Percentiles rank a stretch among this genome's conserved stretches.
phyloP scores from a whole-genome alignment of 2,797 vertebrate genomes.

The Geotrypetes seraphini region DNA sequence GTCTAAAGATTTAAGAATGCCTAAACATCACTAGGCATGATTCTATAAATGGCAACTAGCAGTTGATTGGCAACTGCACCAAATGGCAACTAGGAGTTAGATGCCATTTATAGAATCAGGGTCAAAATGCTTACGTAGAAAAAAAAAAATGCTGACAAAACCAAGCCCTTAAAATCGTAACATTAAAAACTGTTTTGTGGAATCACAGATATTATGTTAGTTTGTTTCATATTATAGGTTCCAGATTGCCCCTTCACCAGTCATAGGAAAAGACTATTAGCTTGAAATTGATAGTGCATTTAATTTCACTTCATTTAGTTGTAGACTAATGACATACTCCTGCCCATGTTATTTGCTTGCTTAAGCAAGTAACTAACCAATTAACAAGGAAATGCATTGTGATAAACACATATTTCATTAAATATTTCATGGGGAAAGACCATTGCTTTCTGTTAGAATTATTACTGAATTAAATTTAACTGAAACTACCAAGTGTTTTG shows the following conservation, averaged over 20 bases:
- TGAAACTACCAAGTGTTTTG: too few species aligned
- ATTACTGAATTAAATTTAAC: not conserved
- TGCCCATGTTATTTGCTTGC: conserved; percentile 13
- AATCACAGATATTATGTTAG: fast-evolving
- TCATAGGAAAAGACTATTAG: conserved; percentile 2
- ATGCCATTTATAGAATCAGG: too few species aligned
- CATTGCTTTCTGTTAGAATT: not conserved
- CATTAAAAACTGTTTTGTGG: too few species aligned
- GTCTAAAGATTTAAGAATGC: too few species aligned
- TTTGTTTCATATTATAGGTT: not conserved
- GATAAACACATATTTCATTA: conserved; percentile 16
- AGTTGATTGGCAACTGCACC: too few species aligned
- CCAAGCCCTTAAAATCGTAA: too few species aligned
- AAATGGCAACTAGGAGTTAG: too few species aligned
- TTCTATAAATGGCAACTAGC: too few species aligned
- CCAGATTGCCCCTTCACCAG: not conserved
- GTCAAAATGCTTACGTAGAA: too few species aligned
- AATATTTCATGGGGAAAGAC: not conserved
- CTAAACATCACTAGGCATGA: too few species aligned
- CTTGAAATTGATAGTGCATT: conserved; percentile 12
- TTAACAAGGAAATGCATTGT: conserved; percentile 8
- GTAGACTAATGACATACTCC: conserved; percentile 9
- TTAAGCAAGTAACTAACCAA: conserved; percentile 15
- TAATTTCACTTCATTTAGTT: not conserved
- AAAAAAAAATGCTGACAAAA: too few species aligned